These are phyloP conservation scores for Ophion obscuratus DNA, from an alignment of 2,888 invertebrate species.

Conservation along the genomic window DNA sequence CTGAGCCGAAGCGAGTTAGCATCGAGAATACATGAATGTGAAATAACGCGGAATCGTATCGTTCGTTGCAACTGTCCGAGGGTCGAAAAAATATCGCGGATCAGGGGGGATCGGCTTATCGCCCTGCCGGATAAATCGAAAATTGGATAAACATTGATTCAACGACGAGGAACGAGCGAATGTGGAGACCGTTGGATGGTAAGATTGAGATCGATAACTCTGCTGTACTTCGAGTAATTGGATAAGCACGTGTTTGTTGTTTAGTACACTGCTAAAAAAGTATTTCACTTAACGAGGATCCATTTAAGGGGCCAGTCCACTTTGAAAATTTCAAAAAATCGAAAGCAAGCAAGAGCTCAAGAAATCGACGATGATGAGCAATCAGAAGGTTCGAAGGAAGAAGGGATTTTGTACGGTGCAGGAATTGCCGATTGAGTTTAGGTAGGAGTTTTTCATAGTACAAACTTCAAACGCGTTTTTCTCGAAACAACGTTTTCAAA, in stretches of 20 bases:
- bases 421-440: too few relatives aligned
- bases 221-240: slow-evolving; percentile 1
- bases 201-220: slow-evolving; percentile 34
- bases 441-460: too few relatives aligned
- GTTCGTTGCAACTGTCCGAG: slow-evolving; percentile 32
- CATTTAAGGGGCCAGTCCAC: neutral
- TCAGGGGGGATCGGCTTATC: slow-evolving; percentile 8
- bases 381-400: too few relatives aligned
- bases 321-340: too few relatives aligned
- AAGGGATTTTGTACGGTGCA: too few relatives aligned
- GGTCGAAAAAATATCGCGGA: neutral
- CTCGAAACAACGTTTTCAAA: too few relatives aligned
- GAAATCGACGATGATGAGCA: too few relatives aligned
- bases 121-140: slow-evolving; percentile 12
- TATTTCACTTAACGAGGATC: neutral
- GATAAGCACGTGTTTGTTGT: slow-evolving; percentile 1
- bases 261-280: neutral
- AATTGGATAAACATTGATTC: slow-evolving; percentile 37
- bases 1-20: slow-evolving; percentile 41
- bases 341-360: too few relatives aligned
- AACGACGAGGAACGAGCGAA: neutral
- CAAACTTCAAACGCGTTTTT: too few relatives aligned
- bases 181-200: neutral
- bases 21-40: slow-evolving; percentile 58
- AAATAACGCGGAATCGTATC: slow-evolving; percentile 55